Percentiles rank a stretch among this genome's conserved stretches.
These are phyloP conservation scores for Drosophila oshimai DNA, from an alignment of 1,140 invertebrate species.

Conservation along the genomic window DNA sequence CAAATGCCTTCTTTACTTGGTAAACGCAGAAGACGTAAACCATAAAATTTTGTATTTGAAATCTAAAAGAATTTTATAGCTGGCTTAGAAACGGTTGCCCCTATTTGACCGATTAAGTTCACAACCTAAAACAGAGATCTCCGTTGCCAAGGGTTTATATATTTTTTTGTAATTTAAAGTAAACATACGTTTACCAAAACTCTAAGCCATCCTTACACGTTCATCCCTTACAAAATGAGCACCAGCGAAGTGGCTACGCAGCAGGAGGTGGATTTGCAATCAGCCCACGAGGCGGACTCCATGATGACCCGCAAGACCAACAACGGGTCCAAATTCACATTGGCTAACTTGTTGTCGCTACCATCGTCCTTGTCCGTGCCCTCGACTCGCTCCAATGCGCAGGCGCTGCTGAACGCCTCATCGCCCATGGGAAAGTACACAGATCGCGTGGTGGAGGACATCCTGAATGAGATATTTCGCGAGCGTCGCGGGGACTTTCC, in stretches of 20 bases:
- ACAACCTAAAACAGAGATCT: neutral
- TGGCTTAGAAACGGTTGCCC: neutral
- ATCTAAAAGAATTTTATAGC: neutral
- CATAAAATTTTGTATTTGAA: too few species aligned
- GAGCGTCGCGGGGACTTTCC: constrained; percentile 40
- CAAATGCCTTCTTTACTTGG: too few species aligned
- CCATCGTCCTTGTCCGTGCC: neutral
- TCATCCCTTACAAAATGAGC: neutral
- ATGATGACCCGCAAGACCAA: neutral
- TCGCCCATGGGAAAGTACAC: constrained; percentile 23
- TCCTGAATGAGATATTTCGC: constrained; percentile 40
- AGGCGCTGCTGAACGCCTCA: neutral
- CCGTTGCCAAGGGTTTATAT: neutral
- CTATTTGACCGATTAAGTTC: too few species aligned
- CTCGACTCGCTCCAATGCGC: neutral
- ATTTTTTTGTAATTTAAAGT: constrained; percentile 6
- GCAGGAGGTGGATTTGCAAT: too few species aligned
- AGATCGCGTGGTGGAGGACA: constrained; percentile 46
- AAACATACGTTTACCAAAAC: neutral
- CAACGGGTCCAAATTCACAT: constrained; percentile 3
- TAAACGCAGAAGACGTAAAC: too few species aligned
- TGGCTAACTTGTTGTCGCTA: constrained; percentile 4
- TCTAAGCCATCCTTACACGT: too few species aligned
- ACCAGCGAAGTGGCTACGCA: neutral
- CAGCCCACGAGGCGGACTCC: neutral